Percentiles rank a stretch among this genome's conserved stretches.
Conservation (phyloP, 2,888 invertebrate genomes). For the Aradus depressus region DNA sequence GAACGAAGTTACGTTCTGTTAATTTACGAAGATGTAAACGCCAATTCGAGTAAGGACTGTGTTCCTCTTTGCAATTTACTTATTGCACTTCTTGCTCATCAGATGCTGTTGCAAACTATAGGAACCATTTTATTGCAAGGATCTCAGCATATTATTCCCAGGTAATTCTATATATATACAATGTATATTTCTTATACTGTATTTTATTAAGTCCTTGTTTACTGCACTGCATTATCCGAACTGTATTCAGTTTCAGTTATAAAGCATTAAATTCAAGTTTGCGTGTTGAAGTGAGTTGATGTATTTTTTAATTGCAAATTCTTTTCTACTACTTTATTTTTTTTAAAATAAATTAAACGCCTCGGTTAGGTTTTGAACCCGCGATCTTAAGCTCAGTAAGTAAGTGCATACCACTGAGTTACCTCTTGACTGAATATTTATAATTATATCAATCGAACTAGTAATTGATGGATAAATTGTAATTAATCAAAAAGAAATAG, state of each 20-base stretch:
- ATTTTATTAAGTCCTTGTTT: slow-evolving; percentile 1
- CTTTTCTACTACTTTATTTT: background rate
- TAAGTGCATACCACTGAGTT: too few species aligned
- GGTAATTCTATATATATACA: slow-evolving; percentile 23
- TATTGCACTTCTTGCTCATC: slow-evolving; percentile 81
- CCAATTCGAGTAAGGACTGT: slow-evolving; percentile 45
- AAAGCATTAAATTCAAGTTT: background rate
- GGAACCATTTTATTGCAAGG: slow-evolving; percentile 76
- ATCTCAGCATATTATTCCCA: slow-evolving; percentile 48
- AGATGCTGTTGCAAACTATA: slow-evolving; percentile 82
- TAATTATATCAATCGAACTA: too few species aligned
- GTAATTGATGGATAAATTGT: too few species aligned
- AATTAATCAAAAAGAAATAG: too few species aligned
- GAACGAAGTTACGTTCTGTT: slow-evolving; percentile 37
- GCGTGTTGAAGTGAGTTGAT: background rate
- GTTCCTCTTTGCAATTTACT: slow-evolving; percentile 81
- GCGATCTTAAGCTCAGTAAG: too few species aligned
- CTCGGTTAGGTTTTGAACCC: too few species aligned
- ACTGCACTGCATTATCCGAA: background rate
- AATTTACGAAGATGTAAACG: slow-evolving; percentile 29
- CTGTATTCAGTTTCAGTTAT: background rate
- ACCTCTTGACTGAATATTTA: too few species aligned
- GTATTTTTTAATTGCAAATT: background rate
- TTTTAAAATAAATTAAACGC: too few species aligned
- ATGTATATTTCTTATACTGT: background rate